phyloP scores from a whole-genome alignment of 2,888 invertebrate genomes.

The Drosophila peninsularis region DNA sequence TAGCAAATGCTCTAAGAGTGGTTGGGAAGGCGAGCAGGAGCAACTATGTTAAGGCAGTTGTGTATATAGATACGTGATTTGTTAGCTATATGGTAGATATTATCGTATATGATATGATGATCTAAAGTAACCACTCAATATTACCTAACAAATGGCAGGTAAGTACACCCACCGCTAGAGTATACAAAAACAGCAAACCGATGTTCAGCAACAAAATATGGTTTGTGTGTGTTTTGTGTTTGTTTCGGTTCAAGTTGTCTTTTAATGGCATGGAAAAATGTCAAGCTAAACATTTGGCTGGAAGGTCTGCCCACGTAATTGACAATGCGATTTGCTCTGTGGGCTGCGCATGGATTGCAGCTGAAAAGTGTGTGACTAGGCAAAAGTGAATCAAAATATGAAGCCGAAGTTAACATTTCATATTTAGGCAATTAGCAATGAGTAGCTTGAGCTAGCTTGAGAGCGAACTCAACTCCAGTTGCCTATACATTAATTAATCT shows the following conservation, averaged over 20 bases:
- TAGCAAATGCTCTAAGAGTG: not conserved
- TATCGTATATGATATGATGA: no score
- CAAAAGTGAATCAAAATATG: not conserved
- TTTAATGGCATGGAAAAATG: conserved; percentile 75
- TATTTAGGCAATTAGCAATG: conserved; percentile 4
- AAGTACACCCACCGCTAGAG: not conserved
- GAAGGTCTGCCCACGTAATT: conserved; percentile 25
- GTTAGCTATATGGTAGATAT: no score
- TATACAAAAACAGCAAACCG: conserved; percentile 12
- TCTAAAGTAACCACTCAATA: not conserved
- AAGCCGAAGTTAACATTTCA: not conserved
- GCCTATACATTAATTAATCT: conserved; percentile 34
- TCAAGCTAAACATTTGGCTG: conserved; percentile 53
- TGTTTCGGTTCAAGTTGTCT: conserved; percentile 48
- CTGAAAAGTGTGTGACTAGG: conserved; percentile 1
- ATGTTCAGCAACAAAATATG: conserved; percentile 44
- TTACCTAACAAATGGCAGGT: not conserved
- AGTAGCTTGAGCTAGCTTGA: not conserved
- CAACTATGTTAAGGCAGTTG: no score
- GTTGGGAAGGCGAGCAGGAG: not conserved
- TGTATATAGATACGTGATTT: no score
- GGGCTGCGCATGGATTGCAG: conserved; percentile 1
- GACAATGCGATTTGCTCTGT: conserved; percentile 25
- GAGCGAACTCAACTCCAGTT: conserved; percentile 13
- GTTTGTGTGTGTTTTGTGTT: conserved; percentile 32